phyloP scores from a whole-genome alignment of 2,797 vertebrate genomes.

The Valencia hispanica region DNA sequence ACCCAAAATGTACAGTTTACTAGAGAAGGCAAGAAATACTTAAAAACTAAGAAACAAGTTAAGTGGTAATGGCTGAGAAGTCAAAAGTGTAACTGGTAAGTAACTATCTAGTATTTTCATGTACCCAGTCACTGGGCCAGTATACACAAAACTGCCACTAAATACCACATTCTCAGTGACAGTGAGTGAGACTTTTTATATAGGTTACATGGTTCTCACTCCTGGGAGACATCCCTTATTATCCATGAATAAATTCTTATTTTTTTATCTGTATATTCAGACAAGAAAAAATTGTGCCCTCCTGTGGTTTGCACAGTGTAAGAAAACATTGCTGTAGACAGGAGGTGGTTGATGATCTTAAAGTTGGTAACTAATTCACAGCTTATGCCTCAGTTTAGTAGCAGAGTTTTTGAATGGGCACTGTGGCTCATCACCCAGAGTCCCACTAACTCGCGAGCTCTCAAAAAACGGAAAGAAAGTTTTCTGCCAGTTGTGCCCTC shows the following conservation, averaged over 20 bases:
- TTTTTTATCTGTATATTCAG: not conserved
- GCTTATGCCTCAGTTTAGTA: not conserved
- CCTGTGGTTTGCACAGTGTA: not conserved
- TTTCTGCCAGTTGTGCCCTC: not conserved
- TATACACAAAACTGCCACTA: not conserved
- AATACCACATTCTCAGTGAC: not conserved
- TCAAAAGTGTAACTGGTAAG: not conserved
- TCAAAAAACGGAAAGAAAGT: not conserved
- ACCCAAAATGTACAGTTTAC: conserved; percentile 47
- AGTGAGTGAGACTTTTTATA: not conserved
- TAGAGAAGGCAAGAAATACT: not conserved
- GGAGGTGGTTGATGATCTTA: not conserved
- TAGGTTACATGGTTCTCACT: not conserved
- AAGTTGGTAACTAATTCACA: not conserved
- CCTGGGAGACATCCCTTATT: not conserved
- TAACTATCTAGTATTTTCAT: not conserved
- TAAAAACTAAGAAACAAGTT: not conserved
- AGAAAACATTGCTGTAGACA: not conserved
- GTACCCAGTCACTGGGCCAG: not conserved
- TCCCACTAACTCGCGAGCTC: not conserved
- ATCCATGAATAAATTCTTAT: not conserved
- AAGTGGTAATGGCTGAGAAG: not conserved
- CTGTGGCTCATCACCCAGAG: not conserved
- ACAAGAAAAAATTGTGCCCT: not conserved
- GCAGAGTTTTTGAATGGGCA: not conserved